phyloP scores from a whole-genome alignment of 53 echinoderm and acorn worm genomes.

The Luidia sarsii region DNA sequence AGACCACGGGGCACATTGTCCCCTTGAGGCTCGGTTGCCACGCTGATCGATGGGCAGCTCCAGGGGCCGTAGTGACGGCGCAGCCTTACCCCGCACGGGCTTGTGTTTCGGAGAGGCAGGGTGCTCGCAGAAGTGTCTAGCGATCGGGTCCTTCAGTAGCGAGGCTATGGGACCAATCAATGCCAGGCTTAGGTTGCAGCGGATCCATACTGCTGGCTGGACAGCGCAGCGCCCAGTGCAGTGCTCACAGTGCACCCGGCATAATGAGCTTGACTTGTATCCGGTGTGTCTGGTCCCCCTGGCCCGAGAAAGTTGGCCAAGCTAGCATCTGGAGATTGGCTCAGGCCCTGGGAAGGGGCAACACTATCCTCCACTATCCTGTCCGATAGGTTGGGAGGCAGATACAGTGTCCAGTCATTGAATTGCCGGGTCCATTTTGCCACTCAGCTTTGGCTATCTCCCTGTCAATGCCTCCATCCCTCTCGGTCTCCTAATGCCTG shows the following conservation, averaged over 20 bases:
- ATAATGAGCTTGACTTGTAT: not conserved
- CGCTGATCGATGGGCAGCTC: conserved; percentile 16
- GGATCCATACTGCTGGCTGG: not conserved
- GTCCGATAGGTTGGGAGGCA: too few species aligned
- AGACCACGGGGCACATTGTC: not conserved
- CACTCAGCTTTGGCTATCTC: too few species aligned
- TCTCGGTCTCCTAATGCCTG: too few species aligned
- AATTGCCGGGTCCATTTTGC: too few species aligned
- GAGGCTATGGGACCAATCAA: conserved; percentile 17
- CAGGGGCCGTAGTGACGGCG: conserved; percentile 23
- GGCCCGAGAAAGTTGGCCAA: too few species aligned
- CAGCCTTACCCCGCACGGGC: not conserved
- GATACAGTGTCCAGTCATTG: too few species aligned
- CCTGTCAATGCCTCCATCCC: too few species aligned
- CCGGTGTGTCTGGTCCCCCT: too few species aligned
- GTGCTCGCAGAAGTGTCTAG: conserved; percentile 22
- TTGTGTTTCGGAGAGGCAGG: conserved; percentile 2
- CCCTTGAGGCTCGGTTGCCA: conserved; percentile 28
- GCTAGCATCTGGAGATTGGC: too few species aligned
- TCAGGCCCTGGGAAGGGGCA: too few species aligned
- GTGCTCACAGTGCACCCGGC: not conserved
- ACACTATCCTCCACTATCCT: too few species aligned
- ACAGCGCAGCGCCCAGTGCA: not conserved
- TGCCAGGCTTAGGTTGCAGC: not conserved
- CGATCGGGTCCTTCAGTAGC: conserved; percentile 16